Evolutionary conservation across 2,888 invertebrate genomes (phyloP).

Genomic region (Alloscopus bannaensis): DNA sequence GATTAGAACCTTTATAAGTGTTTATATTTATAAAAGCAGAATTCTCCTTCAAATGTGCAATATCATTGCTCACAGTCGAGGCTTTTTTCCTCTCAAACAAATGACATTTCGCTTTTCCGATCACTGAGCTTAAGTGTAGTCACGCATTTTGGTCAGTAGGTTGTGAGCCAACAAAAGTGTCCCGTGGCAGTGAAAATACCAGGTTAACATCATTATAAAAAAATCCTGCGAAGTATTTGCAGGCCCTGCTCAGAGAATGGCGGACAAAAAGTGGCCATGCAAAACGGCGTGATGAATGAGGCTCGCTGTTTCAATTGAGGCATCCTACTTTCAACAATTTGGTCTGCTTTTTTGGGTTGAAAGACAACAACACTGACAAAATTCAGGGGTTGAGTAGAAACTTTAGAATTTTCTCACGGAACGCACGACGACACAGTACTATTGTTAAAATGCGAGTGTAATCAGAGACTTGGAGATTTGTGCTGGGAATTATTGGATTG

Average conservation of each 20-base stretch:
- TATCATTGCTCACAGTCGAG: too few relatives aligned
- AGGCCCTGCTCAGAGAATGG: neutral
- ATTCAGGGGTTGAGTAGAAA: conserved; percentile 5
- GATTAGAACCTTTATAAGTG: neutral
- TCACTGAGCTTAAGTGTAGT: too few relatives aligned
- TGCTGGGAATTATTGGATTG: neutral
- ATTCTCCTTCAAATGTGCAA: neutral
- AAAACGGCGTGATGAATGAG: neutral
- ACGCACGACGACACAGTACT: neutral
- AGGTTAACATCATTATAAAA: neutral
- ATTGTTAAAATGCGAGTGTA: neutral
- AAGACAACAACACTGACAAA: neutral
- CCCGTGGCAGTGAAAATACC: too few relatives aligned
- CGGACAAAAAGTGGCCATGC: too few relatives aligned
- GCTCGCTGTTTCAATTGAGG: too few relatives aligned
- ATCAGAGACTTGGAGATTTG: neutral
- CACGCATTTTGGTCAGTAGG: too few relatives aligned
- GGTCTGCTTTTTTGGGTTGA: neutral
- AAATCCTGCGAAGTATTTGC: neutral
- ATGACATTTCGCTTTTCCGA: too few relatives aligned
- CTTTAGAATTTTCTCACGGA: conserved; percentile 8
- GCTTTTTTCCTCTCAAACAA: too few relatives aligned
- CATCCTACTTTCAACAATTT: neutral
- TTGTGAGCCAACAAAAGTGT: too few relatives aligned
- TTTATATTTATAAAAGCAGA: neutral